Evolutionary conservation across 2,113 vertebrate species (phyloP), one percentile per base, ranked within the genome.

Genomic region (Protobothrops flavoviridis): DNA sequence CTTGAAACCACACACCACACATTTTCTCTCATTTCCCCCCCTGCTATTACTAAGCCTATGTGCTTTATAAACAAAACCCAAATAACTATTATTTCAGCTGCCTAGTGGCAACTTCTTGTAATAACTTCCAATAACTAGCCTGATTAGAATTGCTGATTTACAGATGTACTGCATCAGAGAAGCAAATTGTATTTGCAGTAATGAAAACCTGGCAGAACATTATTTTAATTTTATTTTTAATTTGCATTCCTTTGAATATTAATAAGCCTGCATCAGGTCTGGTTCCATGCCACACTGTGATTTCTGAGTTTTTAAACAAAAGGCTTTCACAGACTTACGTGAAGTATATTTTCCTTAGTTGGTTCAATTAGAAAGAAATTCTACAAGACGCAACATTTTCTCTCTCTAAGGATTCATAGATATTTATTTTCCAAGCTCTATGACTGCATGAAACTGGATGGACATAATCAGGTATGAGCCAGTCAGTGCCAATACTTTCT

Each of bases 211-310:
- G 64, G 57, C 90, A 90, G 92, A 92, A 24, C 81, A 81, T 95
- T 86, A 96, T 94, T 95, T 94, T 94, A 39, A 1, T 74, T 91
- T 94, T 96, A 94, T 59, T 61, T 96, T 39, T 89, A 94, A 94
- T 4, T 0, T 13, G 55, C 45, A 92, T 91, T 20, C 50, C 48
- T 29, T 21, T 89, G 24, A 89, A 93, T 86, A 93, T 21, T 91
- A 89, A 0, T 50, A 21, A 87, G 13, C 29, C 4, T 88, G 61
- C 29, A 50, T 26, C 85, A 91, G 7, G 53, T 91, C 87, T 94
- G 95, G 4, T 93, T 57, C 69, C 33, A 94, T 92, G 20, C 56
- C 55, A 91, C 7, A 69, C 85, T 90, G 20, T 5, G 90, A 74
- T 95, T 96, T 94, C 90, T 94, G 57, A 17, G 43, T 57, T 4